A percentile compares a stretch with the other conserved stretches of the same genome.
Conservation (phyloP, 2,113 vertebrate genomes). For the Crotalus helleri region DNA sequence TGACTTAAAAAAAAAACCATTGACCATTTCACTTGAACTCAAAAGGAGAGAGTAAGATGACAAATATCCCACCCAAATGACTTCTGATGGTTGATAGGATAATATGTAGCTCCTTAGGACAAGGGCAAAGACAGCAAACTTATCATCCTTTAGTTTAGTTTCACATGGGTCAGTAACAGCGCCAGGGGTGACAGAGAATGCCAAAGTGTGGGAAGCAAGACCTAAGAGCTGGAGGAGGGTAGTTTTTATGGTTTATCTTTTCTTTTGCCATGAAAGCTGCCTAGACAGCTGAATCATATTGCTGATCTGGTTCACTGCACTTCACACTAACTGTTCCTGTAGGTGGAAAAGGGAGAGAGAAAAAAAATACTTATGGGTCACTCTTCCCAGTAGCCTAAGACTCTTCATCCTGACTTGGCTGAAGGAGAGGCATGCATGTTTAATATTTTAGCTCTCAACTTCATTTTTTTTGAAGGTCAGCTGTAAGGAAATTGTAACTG, state of each 20-base stretch:
- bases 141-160: slow-evolving; percentile 88
- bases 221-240: slow-evolving; percentile 80
- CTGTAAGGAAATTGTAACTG: slow-evolving; percentile 64
- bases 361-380: slow-evolving; percentile 69
- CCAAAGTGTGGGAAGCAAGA: slow-evolving; percentile 83
- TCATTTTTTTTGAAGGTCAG: slow-evolving; percentile 67
- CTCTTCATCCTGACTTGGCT: slow-evolving; percentile 65
- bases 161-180: slow-evolving; percentile 84
- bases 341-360: slow-evolving; percentile 53
- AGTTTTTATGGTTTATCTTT: slow-evolving; percentile 81
- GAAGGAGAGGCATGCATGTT: slow-evolving; percentile 60
- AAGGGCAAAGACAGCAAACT: slow-evolving; percentile 85
- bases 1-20: slow-evolving; percentile 83
- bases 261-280: slow-evolving; percentile 75
- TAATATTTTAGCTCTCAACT: slow-evolving; percentile 69
- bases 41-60: slow-evolving; percentile 78
- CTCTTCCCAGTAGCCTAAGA: slow-evolving; percentile 69
- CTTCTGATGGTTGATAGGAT: slow-evolving; percentile 85
- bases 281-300: slow-evolving; percentile 80
- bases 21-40: slow-evolving; percentile 84
- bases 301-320: slow-evolving; percentile 83
- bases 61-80: slow-evolving; percentile 83
- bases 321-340: slow-evolving; percentile 74
- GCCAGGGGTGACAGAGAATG: slow-evolving; percentile 82
- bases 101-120: slow-evolving; percentile 83